These are phyloP conservation scores for Eospalax fontanierii DNA, from an alignment of 2,797 vertebrate genomes.

Conservation along the genomic window DNA sequence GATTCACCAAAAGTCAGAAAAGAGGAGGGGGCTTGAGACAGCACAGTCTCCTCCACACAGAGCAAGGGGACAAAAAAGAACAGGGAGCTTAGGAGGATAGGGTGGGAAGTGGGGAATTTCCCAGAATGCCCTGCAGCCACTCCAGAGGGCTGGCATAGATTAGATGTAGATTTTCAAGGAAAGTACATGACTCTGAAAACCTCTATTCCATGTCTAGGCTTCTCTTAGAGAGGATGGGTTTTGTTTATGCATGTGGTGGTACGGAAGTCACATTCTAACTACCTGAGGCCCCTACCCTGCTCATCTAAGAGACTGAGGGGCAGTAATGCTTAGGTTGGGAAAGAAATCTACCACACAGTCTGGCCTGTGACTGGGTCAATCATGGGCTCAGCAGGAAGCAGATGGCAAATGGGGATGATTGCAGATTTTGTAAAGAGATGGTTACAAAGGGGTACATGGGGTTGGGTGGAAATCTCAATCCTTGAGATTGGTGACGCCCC, in stretches of 20 bases:
- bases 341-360: not conserved
- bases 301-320: not conserved
- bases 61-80: not conserved
- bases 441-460: not conserved
- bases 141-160: not conserved
- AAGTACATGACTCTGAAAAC: not conserved
- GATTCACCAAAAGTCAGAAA: not conserved
- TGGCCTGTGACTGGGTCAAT: not conserved
- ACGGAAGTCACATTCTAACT: not conserved
- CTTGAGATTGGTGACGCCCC: too few species aligned
- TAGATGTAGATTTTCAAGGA: constrained; percentile 45
- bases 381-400: not conserved
- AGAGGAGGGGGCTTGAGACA: not conserved
- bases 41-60: not conserved
- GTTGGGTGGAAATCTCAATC: not conserved
- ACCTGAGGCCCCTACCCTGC: not conserved
- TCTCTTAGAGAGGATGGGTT: not conserved
- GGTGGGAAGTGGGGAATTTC: not conserved
- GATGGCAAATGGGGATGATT: constrained; percentile 16
- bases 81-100: not conserved
- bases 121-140: not conserved
- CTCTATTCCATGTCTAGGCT: not conserved
- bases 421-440: not conserved
- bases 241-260: not conserved
- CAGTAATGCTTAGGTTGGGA: not conserved